A percentile compares a stretch with the other conserved stretches of the same genome.
Evolutionary conservation across 1,140 invertebrate genomes (phyloP).

Genomic region (Drosophila athabasca): DNA sequence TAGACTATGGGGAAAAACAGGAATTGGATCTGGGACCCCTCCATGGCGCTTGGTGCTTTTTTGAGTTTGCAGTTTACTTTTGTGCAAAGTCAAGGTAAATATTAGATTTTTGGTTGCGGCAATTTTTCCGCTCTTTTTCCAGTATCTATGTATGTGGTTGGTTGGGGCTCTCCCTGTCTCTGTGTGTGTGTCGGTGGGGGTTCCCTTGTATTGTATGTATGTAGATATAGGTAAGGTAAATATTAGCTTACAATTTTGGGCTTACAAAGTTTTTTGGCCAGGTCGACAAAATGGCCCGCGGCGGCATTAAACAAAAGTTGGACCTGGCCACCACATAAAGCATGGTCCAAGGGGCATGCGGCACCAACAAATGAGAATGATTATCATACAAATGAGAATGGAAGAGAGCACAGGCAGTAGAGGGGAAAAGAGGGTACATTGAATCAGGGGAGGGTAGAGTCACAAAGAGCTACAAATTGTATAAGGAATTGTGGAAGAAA

Average conservation of each 20-base stretch:
- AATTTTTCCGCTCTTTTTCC: conserved; percentile 55
- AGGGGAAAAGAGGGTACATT: neutral
- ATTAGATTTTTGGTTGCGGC: conserved; percentile 76
- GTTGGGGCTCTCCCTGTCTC: too few species aligned
- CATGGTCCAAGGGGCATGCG: neutral
- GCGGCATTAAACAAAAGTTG: conserved; percentile 70
- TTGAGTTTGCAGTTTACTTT: conserved; percentile 70
- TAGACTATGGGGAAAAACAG: conserved; percentile 17
- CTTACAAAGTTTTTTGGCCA: conserved; percentile 66
- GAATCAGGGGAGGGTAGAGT: neutral
- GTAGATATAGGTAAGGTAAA: conserved; percentile 74
- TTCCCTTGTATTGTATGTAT: conserved; percentile 33
- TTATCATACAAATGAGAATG: conserved; percentile 46
- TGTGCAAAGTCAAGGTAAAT: conserved; percentile 78
- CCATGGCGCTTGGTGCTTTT: conserved; percentile 17
- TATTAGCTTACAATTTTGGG: conserved; percentile 79
- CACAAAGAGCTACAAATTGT: too few species aligned
- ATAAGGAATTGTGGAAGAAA: too few species aligned
- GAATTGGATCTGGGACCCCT: conserved; percentile 28
- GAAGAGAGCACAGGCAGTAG: neutral
- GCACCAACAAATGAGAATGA: conserved; percentile 39
- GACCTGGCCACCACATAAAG: conserved; percentile 14
- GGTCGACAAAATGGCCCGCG: conserved; percentile 67
- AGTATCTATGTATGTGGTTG: too few species aligned
- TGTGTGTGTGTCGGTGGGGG: neutral